Percentiles rank a stretch among this genome's conserved stretches.
These are phyloP conservation scores for Anolis sagrei DNA, from an alignment of 2,113 vertebrate genomes.

Conservation along the genomic window DNA sequence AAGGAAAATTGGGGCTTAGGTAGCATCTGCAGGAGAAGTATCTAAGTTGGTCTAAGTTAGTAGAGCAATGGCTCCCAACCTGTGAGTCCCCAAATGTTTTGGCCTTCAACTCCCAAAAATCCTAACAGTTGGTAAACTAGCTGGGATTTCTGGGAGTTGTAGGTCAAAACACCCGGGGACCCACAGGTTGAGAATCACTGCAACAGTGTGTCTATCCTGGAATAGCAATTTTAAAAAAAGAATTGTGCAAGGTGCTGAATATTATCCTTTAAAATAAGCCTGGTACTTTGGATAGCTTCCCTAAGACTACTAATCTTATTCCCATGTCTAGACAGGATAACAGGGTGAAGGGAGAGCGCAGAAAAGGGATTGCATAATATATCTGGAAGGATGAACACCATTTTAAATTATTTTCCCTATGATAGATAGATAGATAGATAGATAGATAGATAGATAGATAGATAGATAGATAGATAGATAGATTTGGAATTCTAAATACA, in stretches of 20 bases:
- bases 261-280: background rate
- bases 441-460: too few relatives aligned
- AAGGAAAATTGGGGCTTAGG: background rate
- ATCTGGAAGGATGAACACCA: background rate
- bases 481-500: background rate
- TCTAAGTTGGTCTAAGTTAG: background rate
- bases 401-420: too few relatives aligned
- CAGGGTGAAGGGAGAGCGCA: background rate
- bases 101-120: too few relatives aligned
- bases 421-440: too few relatives aligned
- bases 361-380: background rate
- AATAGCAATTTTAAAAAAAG: too few relatives aligned
- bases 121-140: too few relatives aligned
- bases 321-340: background rate
- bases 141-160: too few relatives aligned
- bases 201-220: background rate
- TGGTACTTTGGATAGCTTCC: background rate
- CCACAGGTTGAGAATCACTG: too few relatives aligned
- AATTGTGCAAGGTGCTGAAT: too few relatives aligned
- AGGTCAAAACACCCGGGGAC: too few relatives aligned
- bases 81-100: too few relatives aligned
- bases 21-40: background rate
- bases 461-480: too few relatives aligned
- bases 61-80: background rate
- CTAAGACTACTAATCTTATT: background rate